Evolutionary conservation across 2,797 vertebrate genomes (phyloP), one percentile per base, ranked within the genome.

Genomic region (Acanthurus tractus): DNA sequence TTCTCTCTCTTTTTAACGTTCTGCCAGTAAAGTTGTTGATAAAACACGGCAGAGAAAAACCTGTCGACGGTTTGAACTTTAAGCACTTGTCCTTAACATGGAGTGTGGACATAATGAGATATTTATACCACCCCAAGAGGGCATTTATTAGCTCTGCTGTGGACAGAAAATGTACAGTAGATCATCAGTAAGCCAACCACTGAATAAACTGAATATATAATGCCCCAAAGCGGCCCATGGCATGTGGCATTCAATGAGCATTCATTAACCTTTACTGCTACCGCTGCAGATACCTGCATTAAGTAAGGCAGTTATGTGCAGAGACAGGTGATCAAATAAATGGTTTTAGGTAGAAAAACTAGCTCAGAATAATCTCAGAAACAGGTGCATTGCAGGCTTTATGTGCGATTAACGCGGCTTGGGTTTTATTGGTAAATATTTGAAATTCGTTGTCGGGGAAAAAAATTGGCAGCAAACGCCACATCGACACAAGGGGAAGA

Each of bases 191-290:
- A 78, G 74, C 69, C 89, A 83, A 73, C 62, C 44, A 57, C 75
- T 79, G 84, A 87, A 88, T 86, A 84, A 73, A 66, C 79, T 88
- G 87, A 91, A 93, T 92, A 78, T 85, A 74, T 89, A 88, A 92
- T 93, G 81, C 61, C 76, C 71, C 81, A 85, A 80, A 89, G 88
- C 66, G 20, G 73, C 82, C 52, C 65, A n/a, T 84, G 81, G 67
- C 89, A 78, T 88, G 83, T 92, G 89, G 89, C 88, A 92, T 94
- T 93, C 90, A 87, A 52, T 80, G 82, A 92, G 92, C 92, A 93
- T 93, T 91, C 88, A 92, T 94, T 93, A 92, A 93, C 91, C 91
- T 93, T 94, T 93, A 82, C 79, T 70, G 68, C 84, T 68, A 76
- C 84, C 64, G 83, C 78, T 52, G 78, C 72, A 85, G 72, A 84